Evolutionary conservation across 2,113 vertebrate genomes (phyloP).

Genomic region (Hippocampus zosterae): DNA sequence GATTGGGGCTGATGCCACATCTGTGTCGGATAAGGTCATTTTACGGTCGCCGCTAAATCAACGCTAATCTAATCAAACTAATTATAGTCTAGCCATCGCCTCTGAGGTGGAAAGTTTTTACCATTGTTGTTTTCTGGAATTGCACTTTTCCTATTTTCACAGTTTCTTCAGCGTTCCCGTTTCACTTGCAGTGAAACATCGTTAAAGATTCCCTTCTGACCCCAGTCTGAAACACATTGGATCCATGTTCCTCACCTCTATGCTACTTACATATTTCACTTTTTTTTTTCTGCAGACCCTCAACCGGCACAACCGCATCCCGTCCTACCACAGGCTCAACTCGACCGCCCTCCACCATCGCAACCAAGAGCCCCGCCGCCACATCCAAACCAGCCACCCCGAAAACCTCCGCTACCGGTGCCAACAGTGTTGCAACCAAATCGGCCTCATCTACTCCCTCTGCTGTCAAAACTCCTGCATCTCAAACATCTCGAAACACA

Average conservation of each 20-base stretch:
- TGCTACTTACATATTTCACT: background rate
- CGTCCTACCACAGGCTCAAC: conserved; percentile 57
- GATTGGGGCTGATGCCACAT: conserved; percentile 14
- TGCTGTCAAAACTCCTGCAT: conserved; percentile 62
- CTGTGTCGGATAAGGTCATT: conserved; percentile 5
- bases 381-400: conserved; percentile 56
- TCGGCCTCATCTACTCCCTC: conserved; percentile 60
- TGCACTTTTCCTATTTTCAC: background rate
- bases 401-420: conserved; percentile 43
- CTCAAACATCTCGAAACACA: conserved; percentile 54
- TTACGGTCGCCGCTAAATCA: conserved; percentile 23
- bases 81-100: conserved; percentile 3
- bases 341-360: conserved; percentile 20
- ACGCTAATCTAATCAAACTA: conserved; percentile 2
- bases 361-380: conserved; percentile 50
- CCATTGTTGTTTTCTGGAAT: background rate
- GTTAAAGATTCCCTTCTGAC: conserved; percentile 7
- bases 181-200: background rate
- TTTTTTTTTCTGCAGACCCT: conserved; percentile 46
- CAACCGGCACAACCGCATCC: conserved; percentile 43
- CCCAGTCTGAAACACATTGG: background rate
- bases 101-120: background rate
- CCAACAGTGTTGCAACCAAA: conserved; percentile 64
- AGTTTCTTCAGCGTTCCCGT: background rate
- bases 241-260: background rate